A percentile compares a stretch with the other conserved stretches of the same genome.
Evolutionary conservation across 2,797 vertebrate species (phyloP).

Genomic region (Holocentrus rufus): DNA sequence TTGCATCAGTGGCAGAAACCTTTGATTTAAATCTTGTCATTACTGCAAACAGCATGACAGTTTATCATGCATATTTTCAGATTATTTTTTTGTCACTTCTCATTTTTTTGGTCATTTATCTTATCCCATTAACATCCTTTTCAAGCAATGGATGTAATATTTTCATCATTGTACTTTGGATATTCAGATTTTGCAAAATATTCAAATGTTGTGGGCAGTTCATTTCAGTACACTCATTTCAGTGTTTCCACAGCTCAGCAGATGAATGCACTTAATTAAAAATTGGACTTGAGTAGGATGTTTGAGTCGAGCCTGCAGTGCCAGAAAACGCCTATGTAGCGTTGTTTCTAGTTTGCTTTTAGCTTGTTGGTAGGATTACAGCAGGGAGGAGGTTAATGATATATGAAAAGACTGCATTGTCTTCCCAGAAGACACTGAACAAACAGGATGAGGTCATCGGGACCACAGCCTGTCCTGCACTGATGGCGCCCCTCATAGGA

Average conservation of each 20-base stretch:
- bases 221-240: not conserved
- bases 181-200: not conserved
- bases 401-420: constrained; percentile 78
- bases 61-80: not conserved
- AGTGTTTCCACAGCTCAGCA: not conserved
- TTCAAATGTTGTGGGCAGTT: not conserved
- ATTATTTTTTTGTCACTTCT: no score
- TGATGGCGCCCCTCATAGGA: constrained; percentile 79
- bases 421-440: constrained; percentile 77
- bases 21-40: not conserved
- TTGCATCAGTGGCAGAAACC: no score
- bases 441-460: constrained; percentile 80
- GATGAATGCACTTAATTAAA: constrained; percentile 1
- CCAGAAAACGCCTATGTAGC: constrained; percentile 7
- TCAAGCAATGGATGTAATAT: not conserved
- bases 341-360: not conserved
- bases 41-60: not conserved
- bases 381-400: constrained; percentile 61
- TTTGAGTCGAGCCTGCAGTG: not conserved
- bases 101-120: not conserved
- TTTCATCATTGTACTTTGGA: not conserved
- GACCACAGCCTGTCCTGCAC: constrained; percentile 64
- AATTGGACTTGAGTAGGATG: constrained; percentile 3
- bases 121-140: not conserved
- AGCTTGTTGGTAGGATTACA: constrained; percentile 37